Percentiles rank a stretch among this genome's conserved stretches.
Conservation (phyloP, 2,888 invertebrate species). For the Aproaerema taeniolella region DNA sequence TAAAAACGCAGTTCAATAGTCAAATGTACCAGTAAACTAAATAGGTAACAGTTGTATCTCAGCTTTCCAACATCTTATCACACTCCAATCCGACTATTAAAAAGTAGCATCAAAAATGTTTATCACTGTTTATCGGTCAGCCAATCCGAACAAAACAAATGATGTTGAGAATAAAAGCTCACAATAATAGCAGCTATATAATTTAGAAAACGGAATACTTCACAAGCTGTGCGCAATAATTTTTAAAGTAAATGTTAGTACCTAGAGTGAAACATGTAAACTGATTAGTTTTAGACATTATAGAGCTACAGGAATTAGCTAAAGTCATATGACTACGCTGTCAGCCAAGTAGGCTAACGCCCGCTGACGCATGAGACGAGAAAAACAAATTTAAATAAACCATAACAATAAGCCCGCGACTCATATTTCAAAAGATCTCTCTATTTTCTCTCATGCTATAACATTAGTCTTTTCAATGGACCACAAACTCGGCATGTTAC, state of each 20-base stretch:
- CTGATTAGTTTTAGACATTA: constrained; percentile 44
- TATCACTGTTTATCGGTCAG: constrained; percentile 8
- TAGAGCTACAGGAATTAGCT: constrained; percentile 43
- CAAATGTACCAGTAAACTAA: no score
- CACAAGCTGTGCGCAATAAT: constrained; percentile 19
- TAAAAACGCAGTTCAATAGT: no score
- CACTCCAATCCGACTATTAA: no score
- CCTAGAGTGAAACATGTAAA: constrained; percentile 16
- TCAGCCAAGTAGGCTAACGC: constrained; percentile 47
- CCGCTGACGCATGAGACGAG: constrained; percentile 46
- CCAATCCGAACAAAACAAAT: constrained; percentile 18
- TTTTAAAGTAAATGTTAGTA: constrained; percentile 11
- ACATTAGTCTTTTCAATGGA: constrained; percentile 49
- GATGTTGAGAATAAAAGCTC: constrained; percentile 16
- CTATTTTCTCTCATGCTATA: constrained; percentile 32
- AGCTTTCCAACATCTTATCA: no score
- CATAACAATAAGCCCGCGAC: constrained; percentile 50
- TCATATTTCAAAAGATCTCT: constrained; percentile 42
- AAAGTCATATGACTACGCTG: constrained; percentile 55
- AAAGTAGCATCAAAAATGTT: constrained; percentile 12
- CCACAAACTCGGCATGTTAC: constrained; percentile 35
- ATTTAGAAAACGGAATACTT: constrained; percentile 13
- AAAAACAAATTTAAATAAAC: constrained; percentile 59
- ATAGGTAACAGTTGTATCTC: no score
- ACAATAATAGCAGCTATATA: constrained; percentile 8